Conservation (phyloP, 2,797 vertebrate genomes). For the Galagoides demidoff region DNA sequence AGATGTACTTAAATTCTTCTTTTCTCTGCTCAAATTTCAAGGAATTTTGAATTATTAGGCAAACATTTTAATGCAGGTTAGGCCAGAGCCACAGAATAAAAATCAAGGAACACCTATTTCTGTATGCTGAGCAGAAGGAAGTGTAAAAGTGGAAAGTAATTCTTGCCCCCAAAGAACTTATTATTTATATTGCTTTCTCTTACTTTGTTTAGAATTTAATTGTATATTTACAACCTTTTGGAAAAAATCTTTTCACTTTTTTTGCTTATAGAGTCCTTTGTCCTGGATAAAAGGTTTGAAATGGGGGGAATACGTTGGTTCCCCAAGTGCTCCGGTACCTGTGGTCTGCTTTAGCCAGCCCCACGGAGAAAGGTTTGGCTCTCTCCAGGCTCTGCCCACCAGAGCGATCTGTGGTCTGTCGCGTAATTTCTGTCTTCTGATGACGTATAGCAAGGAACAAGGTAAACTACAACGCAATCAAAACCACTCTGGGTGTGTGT, state of each 20-base stretch:
- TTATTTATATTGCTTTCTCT: neutral
- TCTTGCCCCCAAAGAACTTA: neutral
- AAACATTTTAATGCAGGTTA: neutral
- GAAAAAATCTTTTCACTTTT: neutral
- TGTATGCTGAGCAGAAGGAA: neutral
- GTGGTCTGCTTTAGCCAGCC: constrained; percentile 99
- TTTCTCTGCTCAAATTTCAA: constrained; percentile 26
- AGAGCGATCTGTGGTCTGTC: constrained; percentile 97
- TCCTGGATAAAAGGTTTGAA: constrained; percentile 98
- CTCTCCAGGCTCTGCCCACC: constrained; percentile 96
- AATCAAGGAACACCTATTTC: neutral
- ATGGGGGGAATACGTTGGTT: constrained; percentile 99
- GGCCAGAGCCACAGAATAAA: neutral
- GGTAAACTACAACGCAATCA: constrained; percentile 86
- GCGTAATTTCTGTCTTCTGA: constrained; percentile 97
- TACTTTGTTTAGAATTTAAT: constrained; percentile 23
- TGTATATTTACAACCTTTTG: neutral
- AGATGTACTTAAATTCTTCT: neutral
- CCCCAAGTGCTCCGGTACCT: constrained; percentile 95
- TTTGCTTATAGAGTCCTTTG: constrained; percentile 92
- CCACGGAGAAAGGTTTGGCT: constrained; percentile 96
- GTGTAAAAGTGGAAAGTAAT: neutral
- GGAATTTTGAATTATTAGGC: neutral
- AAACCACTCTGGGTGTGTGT: no score
- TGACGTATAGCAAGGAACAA: constrained; percentile 99